A percentile compares a stretch with the other conserved stretches of the same genome.
phyloP scores from a whole-genome alignment of 2,888 invertebrate genomes.

The Phania funesta region DNA sequence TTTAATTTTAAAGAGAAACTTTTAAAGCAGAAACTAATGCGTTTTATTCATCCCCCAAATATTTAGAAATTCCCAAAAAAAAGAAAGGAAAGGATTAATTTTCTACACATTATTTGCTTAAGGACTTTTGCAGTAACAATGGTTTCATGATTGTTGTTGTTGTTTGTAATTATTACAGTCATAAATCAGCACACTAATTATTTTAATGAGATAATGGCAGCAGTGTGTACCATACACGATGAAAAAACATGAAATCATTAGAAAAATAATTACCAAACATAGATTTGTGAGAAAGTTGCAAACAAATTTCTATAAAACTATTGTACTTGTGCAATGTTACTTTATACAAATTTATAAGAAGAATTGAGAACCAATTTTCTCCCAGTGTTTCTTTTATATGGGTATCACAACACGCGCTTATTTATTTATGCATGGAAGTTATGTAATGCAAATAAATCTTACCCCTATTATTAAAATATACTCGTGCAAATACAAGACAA shows the following conservation, averaged over 20 bases:
- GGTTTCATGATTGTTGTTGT: slow-evolving; percentile 33
- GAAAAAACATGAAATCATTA: background rate
- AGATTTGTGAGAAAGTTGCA: background rate
- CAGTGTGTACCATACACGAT: background rate
- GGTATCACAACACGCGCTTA: background rate
- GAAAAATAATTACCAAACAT: background rate
- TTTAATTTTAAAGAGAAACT: background rate
- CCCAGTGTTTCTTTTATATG: background rate
- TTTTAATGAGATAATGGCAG: slow-evolving; percentile 73
- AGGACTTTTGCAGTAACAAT: slow-evolving; percentile 31
- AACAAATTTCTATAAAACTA: background rate
- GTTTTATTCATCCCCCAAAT: slow-evolving; percentile 3
- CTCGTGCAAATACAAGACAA: slow-evolving; percentile 72
- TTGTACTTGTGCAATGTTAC: background rate
- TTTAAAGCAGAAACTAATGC: slow-evolving; percentile 17
- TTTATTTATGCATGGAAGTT: background rate
- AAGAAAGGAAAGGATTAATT: slow-evolving; percentile 34
- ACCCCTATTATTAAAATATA: slow-evolving; percentile 6
- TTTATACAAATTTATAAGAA: background rate
- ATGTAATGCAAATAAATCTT: slow-evolving; percentile 26
- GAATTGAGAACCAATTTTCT: background rate
- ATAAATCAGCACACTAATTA: slow-evolving; percentile 76
- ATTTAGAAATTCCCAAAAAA: background rate
- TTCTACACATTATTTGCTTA: slow-evolving; percentile 36
- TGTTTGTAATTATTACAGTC: slow-evolving; percentile 73